phyloP scores from a whole-genome alignment of 2,888 invertebrate species.

The Prosopocoilus inquinatus region DNA sequence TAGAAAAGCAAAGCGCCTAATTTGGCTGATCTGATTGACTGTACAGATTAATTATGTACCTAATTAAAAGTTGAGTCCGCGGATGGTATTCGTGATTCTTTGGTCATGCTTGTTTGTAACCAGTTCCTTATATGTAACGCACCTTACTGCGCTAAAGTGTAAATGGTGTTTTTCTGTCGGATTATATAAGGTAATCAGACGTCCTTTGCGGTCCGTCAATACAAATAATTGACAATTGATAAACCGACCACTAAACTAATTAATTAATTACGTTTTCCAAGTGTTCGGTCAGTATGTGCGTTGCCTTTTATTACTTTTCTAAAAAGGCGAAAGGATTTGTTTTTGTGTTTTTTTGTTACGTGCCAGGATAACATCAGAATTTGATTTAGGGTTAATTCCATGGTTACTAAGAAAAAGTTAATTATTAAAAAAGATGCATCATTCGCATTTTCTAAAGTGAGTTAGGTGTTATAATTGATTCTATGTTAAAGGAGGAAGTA shows the following conservation, averaged over 20 bases:
- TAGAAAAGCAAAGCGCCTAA: slow-evolving; percentile 26
- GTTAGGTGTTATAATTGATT: too few species aligned
- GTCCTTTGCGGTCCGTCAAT: slow-evolving; percentile 36
- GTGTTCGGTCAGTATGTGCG: background rate
- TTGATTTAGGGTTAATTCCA: too few species aligned
- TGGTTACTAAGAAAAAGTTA: too few species aligned
- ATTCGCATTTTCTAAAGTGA: too few species aligned
- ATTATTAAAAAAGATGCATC: too few species aligned
- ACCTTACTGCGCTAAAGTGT: slow-evolving; percentile 47
- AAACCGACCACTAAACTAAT: slow-evolving; percentile 47
- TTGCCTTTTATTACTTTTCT: slow-evolving; percentile 29
- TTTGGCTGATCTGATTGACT: slow-evolving; percentile 48
- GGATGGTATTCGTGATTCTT: slow-evolving; percentile 43
- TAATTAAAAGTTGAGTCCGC: slow-evolving; percentile 46
- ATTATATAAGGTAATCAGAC: slow-evolving; percentile 42
- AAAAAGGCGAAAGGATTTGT: slow-evolving; percentile 27
- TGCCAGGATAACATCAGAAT: too few species aligned
- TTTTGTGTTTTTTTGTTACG: too few species aligned
- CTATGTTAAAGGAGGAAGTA: too few species aligned
- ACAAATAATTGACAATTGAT: slow-evolving; percentile 49
- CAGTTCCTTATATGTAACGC: slow-evolving; percentile 41
- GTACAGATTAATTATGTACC: slow-evolving; percentile 47
- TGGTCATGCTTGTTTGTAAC: slow-evolving; percentile 34
- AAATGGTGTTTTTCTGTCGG: slow-evolving; percentile 37
- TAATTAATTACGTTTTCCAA: slow-evolving; percentile 41